These are phyloP conservation scores for Dione vanillae DNA, from an alignment of 2,888 invertebrate genomes.

Conservation along the genomic window DNA sequence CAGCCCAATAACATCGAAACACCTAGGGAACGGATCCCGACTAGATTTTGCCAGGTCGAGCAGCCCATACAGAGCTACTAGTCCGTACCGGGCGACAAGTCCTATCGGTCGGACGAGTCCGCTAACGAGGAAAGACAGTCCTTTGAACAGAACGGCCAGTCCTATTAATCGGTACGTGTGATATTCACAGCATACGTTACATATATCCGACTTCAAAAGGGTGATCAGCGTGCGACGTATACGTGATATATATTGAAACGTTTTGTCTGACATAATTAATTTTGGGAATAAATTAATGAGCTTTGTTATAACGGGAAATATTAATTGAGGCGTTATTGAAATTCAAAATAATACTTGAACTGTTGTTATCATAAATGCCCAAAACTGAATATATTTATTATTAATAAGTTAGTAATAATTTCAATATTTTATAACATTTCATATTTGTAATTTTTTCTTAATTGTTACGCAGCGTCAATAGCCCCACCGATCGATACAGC, in stretches of 20 bases:
- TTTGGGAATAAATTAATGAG: slow-evolving; percentile 2
- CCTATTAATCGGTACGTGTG: slow-evolving; percentile 79
- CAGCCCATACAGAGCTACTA: slow-evolving; percentile 74
- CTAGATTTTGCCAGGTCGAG: slow-evolving; percentile 77
- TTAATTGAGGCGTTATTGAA: not conserved
- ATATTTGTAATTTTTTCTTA: not conserved
- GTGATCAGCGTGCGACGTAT: slow-evolving; percentile 29
- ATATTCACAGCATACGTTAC: slow-evolving; percentile 30
- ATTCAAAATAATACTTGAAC: not conserved
- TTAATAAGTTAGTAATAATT: no score
- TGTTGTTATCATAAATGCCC: not conserved
- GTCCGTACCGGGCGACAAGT: slow-evolving; percentile 71
- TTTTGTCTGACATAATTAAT: not conserved
- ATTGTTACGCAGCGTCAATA: slow-evolving; percentile 64
- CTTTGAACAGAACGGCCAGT: slow-evolving; percentile 81
- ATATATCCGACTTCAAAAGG: slow-evolving; percentile 37
- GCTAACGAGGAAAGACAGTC: slow-evolving; percentile 79
- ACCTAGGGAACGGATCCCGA: slow-evolving; percentile 80
- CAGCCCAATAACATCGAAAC: slow-evolving; percentile 80
- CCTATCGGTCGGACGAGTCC: slow-evolving; percentile 83
- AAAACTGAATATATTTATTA: not conserved
- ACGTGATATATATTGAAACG: not conserved
- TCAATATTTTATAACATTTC: not conserved
- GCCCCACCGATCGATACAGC: slow-evolving; percentile 75
- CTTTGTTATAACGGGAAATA: not conserved